Evolutionary conservation across 2,888 invertebrate species (phyloP), one percentile per base, ranked within the genome.

Genomic region (Plemyria rubiginata): DNA sequence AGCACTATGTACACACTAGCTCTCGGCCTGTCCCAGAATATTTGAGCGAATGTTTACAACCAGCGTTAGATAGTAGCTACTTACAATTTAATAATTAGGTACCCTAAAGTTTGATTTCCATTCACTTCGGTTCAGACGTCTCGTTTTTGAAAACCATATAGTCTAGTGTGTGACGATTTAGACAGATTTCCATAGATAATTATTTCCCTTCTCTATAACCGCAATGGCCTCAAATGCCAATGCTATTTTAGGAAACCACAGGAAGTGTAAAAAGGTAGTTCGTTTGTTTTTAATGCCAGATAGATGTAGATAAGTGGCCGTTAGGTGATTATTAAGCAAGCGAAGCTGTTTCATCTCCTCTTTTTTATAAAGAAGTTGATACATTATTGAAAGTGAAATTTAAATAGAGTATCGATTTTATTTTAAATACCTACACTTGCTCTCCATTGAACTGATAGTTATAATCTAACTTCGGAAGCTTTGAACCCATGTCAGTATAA

Each of bases 231-330:
- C 86, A 88, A 89, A 89, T 81, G 81, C 86, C 80, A 79, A 89
- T 81, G 81, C 86, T 80, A 79, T 79, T 87, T 88, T 87, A 78
- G 81, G 79, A 83, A 86, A 87, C 88, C 87, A 79, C 87, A 88
- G 87, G 86, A 87, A 88, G 82, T 83, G 70, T 79, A 82, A 80
- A 82, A 79, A 82, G 71, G 8, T 48, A 70, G 71, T 70, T 70
- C 66, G 70, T 77, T 81, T 80, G 72, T 76, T 82, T 79, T 81
- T 81, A 77, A 78, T 79, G 70, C 65, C 65, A 60, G 66, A 8
- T 43, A 38, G 32, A 32, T 32, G 8, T 45, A 16, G 45, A 45
- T 54, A 60, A 66, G 66, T 73, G 68, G 66, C 68, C 73, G 77
- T 80, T 73, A 78, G 63, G 62, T 62, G 66, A 71, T 77, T 73